Evolutionary conservation across 2,797 vertebrate species (phyloP).

Genomic region (Hemitrygon akajei): DNA sequence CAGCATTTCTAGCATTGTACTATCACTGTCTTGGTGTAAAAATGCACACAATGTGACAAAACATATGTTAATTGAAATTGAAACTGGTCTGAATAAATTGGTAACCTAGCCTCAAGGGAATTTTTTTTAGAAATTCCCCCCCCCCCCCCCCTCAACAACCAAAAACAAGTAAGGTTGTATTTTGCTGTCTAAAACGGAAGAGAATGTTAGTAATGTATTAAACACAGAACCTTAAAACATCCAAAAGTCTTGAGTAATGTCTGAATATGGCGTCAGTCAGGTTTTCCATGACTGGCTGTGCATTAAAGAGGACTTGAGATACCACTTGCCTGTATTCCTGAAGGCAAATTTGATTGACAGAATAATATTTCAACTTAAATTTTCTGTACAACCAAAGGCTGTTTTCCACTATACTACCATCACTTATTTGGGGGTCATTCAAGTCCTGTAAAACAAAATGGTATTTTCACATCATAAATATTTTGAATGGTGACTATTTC

Average conservation of each 20-base stretch:
- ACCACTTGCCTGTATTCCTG: neutral
- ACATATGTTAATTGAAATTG: neutral
- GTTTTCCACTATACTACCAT: neutral
- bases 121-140: neutral
- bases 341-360: neutral
- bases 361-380: neutral
- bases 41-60: neutral
- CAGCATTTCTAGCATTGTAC: neutral
- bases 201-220: constrained; percentile 32
- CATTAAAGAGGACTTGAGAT: neutral
- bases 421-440: neutral
- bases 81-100: constrained; percentile 6
- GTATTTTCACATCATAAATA: constrained; percentile 9
- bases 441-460: neutral
- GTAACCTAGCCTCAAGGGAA: neutral
- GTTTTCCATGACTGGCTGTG: constrained; percentile 28
- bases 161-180: constrained; percentile 1
- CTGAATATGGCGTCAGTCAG: constrained; percentile 34
- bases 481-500: neutral
- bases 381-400: neutral
- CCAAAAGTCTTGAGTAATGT: constrained; percentile 35
- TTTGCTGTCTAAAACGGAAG: constrained; percentile 17
- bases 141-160: too few relatives aligned
- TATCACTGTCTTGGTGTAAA: neutral
- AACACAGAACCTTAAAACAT: constrained; percentile 22